A percentile compares a stretch with the other conserved stretches of the same genome.
These are phyloP conservation scores for Lumbricus terrestris DNA, from an alignment of 2,888 invertebrate genomes.

Conservation along the genomic window DNA sequence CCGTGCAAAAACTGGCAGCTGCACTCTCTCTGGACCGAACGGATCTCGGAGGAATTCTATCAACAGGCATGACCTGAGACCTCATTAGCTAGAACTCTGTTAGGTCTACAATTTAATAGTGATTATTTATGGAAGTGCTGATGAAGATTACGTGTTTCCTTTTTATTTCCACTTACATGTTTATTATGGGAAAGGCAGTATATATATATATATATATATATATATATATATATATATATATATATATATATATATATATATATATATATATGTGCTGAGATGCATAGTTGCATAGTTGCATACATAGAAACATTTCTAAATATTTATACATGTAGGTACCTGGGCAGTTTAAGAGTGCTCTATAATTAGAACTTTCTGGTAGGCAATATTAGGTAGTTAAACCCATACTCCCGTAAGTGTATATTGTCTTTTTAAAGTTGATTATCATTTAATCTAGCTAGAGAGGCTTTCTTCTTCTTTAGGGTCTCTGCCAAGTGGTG, in stretches of 20 bases:
- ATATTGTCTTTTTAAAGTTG: background rate
- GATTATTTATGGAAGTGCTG: background rate
- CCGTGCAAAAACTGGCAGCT: constrained; percentile 64
- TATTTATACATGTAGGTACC: background rate
- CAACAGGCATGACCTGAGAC: constrained; percentile 60
- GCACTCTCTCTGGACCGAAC: constrained; percentile 65
- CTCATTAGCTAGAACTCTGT: background rate
- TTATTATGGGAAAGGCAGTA: background rate
- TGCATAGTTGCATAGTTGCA: no score
- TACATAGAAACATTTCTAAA: background rate
- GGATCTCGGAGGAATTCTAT: constrained; percentile 67
- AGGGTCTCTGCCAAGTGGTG: no score
- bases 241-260: no score
- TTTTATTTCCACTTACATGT: background rate
- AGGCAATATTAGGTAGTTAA: background rate
- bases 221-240: no score
- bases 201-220: no score
- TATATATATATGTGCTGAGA: no score
- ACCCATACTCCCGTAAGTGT: no score
- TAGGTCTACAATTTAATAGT: background rate
- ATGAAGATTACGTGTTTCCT: background rate
- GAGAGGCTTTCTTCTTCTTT: no score
- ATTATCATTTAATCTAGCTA: background rate
- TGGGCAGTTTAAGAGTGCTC: background rate
- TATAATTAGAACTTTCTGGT: background rate